Base-by-base conservation (phyloP, 2,797 vertebrate species). In the Gadopsis marmoratus region DNA sequence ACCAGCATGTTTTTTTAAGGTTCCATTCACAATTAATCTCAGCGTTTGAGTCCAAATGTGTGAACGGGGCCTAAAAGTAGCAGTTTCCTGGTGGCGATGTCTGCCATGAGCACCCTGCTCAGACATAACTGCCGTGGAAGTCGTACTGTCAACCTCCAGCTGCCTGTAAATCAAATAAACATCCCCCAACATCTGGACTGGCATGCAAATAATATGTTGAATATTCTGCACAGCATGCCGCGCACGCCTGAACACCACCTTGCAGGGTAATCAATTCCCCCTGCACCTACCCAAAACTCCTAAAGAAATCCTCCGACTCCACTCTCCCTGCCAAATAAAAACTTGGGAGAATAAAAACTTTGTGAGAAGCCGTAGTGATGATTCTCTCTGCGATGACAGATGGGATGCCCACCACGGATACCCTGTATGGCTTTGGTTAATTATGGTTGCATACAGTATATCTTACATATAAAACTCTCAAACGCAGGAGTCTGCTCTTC, bases 141-240 rank as follows among this genome's bases (percentile, higher is more conserved):
- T 31, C 65, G 71, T 56, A 19, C 78, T 59, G 73, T 78, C 77
- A 69, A 59, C 78, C 68, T 67, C 88, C 83, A 37, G 61, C 90
- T 48, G 83, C 89, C 78, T 72, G 55, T 88, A 92, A 92, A 94
- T 94, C 93, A 92, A 86, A 93, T 92, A 87, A 91, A 90, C 66
- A 31, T 71, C 59, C 71, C 31, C 39, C 54, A 93, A 91, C 94
- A 94, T 91, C 92, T 94, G 92, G 93, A 90, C 84, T 54, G 64
- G 83, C 80, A 89, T 89, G 89, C 85, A 91, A 91, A 92, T 89
- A 74, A 85, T 71, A 78, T 80, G 77, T 93, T 94, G 87, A 91
- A 88, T 91, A 94, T 93, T 93, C 93, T 56, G 61, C 73, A 61
- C 78, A 67, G 87, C 69, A 35, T 31, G 70, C 55, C 26, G 45